These are phyloP conservation scores for Shargacucullia verbasci DNA, from an alignment of 2,888 invertebrate genomes.

Conservation along the genomic window DNA sequence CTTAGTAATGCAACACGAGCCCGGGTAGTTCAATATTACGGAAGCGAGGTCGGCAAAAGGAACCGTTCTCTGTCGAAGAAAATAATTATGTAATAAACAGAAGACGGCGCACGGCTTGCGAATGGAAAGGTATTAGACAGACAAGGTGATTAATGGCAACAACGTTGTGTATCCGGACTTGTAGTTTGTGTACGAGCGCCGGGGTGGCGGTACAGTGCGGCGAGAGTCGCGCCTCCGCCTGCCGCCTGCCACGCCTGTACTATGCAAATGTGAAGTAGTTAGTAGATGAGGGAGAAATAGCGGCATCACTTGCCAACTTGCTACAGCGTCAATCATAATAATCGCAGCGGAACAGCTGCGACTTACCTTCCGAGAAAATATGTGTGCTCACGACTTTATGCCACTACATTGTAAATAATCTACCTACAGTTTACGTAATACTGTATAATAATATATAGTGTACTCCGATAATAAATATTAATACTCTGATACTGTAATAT, in stretches of 20 bases:
- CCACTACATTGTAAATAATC: constrained; percentile 30
- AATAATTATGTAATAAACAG: constrained; percentile 87
- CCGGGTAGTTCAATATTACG: constrained; percentile 74
- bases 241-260: constrained; percentile 64
- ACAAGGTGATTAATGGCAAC: constrained; percentile 85
- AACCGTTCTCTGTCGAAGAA: constrained; percentile 79
- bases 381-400: constrained; percentile 28
- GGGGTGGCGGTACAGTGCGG: constrained; percentile 39
- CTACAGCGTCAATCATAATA: constrained; percentile 79
- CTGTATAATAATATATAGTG: constrained; percentile 22
- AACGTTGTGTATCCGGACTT: constrained; percentile 72
- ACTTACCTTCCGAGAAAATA: constrained; percentile 58
- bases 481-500: constrained; percentile 25
- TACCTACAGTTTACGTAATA: constrained; percentile 19
- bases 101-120: constrained; percentile 79
- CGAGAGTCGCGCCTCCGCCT: constrained; percentile 64
- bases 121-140: constrained; percentile 87
- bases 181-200: constrained; percentile 67
- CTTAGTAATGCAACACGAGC: constrained; percentile 78
- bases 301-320: constrained; percentile 78
- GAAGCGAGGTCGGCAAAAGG: constrained; percentile 69
- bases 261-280: constrained; percentile 84
- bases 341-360: constrained; percentile 71
- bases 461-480: constrained; percentile 25
- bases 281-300: constrained; percentile 75